Evolutionary conservation across 2,888 invertebrate species (phyloP).

Genomic region (Aradus depressus): DNA sequence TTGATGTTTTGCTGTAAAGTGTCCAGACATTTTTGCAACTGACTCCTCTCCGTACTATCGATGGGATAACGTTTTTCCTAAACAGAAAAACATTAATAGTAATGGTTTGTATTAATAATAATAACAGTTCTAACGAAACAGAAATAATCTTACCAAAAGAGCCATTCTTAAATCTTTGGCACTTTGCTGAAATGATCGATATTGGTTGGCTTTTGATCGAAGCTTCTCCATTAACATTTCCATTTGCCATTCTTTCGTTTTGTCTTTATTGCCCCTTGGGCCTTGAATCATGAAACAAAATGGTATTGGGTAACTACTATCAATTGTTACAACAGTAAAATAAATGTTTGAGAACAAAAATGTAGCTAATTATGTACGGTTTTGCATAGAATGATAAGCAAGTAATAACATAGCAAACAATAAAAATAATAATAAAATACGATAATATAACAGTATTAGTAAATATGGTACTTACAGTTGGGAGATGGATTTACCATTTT

Average conservation of each 20-base stretch:
- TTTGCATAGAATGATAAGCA: background rate
- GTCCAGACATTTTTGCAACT: slow-evolving; percentile 82
- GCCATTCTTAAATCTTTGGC: slow-evolving; percentile 81
- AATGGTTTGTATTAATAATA: background rate
- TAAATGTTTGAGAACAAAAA: background rate
- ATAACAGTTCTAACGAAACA: background rate
- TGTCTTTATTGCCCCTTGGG: slow-evolving; percentile 37
- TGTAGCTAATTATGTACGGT: background rate
- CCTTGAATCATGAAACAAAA: background rate
- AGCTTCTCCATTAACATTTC: slow-evolving; percentile 86
- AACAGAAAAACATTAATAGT: slow-evolving; percentile 29
- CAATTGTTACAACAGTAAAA: background rate
- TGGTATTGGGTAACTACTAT: background rate
- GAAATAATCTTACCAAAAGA: slow-evolving; percentile 57
- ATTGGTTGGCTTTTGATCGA: slow-evolving; percentile 68
- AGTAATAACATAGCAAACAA: background rate
- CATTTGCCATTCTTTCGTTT: slow-evolving; percentile 64
- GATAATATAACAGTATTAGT: background rate
- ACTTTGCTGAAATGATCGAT: slow-evolving; percentile 71
- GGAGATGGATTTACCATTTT: slow-evolving; percentile 12
- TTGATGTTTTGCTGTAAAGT: slow-evolving; percentile 87
- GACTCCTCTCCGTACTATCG: slow-evolving; percentile 72
- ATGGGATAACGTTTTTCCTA: slow-evolving; percentile 83
- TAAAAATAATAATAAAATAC: background rate
- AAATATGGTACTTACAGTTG: slow-evolving; percentile 7